Conservation (phyloP, 2,888 invertebrate genomes). For the Drosophila hawaiiensis region DNA sequence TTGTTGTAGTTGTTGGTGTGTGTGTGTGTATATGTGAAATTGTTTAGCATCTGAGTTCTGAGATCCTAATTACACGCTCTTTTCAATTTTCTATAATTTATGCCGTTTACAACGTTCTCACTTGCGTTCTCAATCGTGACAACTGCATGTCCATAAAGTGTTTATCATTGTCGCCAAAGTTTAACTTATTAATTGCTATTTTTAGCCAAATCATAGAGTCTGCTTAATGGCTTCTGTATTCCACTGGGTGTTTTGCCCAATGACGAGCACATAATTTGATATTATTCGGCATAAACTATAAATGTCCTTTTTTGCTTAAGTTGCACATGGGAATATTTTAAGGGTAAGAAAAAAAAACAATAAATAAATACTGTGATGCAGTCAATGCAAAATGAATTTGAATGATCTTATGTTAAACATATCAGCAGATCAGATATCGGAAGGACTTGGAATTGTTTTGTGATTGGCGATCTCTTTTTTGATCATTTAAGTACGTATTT, state of each 20-base stretch:
- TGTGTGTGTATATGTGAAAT: conserved; percentile 34
- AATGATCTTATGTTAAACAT: not conserved
- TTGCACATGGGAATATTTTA: conserved; percentile 7
- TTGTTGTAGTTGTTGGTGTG: conserved; percentile 1
- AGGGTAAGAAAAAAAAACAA: not conserved
- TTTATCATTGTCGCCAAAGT: conserved; percentile 9
- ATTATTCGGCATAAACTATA: conserved; percentile 2
- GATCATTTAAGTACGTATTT: not conserved
- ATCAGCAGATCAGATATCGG: not conserved
- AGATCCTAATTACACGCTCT: conserved; percentile 43
- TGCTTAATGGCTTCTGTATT: conserved; percentile 7
- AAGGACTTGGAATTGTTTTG: not conserved
- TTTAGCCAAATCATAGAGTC: conserved; percentile 43
- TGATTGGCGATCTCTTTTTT: not conserved
- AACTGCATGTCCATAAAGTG: conserved; percentile 4
- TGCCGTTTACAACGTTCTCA: conserved; percentile 61
- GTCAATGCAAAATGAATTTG: not conserved
- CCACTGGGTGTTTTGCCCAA: conserved; percentile 7
- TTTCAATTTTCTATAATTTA: conserved; percentile 60
- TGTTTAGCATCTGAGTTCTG: conserved; percentile 53
- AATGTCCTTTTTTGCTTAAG: not conserved
- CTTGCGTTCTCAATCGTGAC: conserved; percentile 67
- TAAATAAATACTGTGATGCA: not conserved
- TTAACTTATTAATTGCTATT: conserved; percentile 26
- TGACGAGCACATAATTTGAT: conserved; percentile 23